Evolutionary conservation across 35 echinoderm and acorn worm genomes (phyloP), one percentile per base, ranked within the genome.

Genomic region (Strongylocentrotus purpuratus): DNA sequence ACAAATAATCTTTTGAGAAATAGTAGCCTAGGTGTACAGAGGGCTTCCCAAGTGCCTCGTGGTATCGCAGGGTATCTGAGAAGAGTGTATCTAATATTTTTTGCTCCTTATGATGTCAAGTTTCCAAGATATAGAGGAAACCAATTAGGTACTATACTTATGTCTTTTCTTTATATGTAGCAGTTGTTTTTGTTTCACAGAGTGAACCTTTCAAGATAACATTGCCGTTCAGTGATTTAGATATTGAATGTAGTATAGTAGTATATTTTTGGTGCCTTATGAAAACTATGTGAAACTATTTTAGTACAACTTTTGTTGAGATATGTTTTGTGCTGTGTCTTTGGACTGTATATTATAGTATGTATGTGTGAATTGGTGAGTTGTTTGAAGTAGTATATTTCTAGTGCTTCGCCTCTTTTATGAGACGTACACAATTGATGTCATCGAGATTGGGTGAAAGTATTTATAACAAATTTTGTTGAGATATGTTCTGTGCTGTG

Each of bases 1-100:
- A 91, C 46, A 91, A 46, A 46, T 91, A 91, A 41, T 91, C 25
- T 41, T 48, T 91, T 46, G 15, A 78, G 65, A 78, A 78, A 78
- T 22, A 31, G 65, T 78, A 78, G 65, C 22, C 65, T 78, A 78
- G 65, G 65, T 78, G 22, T 78, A 28, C 65, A 7, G 65, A 78
- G 65, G 5, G 65, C 25, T 18, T 78, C 65, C 65, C 65, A 78
- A n/a, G 65, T 78, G 65, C 22, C 65, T n/a, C 65, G 0, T n/a
- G 65, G 28, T 78, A n/a, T 78, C 22, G n/a, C 4, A 8, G n/a
- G 25, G 65, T 22, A n/a, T n/a, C 20, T 78, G 65, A 22, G 25
- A 78, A 78, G 2, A 2, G 22, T 22, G 65, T 78, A n/a, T 78
- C 65, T 31, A 22, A 78, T 78, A n/a, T 78, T 78, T 41, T 10